Conservation (phyloP, 1,140 invertebrate genomes). For the Teleogryllus occipitalis region DNA sequence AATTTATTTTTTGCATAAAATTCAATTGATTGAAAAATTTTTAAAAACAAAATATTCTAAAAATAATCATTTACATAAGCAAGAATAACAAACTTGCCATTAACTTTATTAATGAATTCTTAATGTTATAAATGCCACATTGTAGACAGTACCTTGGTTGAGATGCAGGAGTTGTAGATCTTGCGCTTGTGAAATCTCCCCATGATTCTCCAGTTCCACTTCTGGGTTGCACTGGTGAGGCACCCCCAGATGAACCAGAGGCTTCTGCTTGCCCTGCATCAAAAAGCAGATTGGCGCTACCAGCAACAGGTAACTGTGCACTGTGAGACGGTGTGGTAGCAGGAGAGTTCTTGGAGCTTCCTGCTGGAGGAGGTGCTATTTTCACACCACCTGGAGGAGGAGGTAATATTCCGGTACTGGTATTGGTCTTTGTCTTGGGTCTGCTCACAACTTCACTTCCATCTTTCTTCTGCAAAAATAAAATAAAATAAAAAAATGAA, state of each 20-base stretch:
- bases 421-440: slow-evolving; percentile 47
- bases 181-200: slow-evolving; percentile 70
- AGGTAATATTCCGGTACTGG: slow-evolving; percentile 58
- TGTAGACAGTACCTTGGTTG: slow-evolving; percentile 9
- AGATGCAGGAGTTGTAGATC: slow-evolving; percentile 20
- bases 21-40: neutral
- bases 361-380: slow-evolving; percentile 51
- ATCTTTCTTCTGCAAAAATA: slow-evolving; percentile 68
- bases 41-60: neutral
- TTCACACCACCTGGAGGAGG: slow-evolving; percentile 73
- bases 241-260: slow-evolving; percentile 32
- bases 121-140: neutral
- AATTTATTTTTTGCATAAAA: neutral
- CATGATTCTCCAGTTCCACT: slow-evolving; percentile 39
- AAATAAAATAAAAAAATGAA: neutral
- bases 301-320: slow-evolving; percentile 17
- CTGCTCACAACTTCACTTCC: slow-evolving; percentile 58
- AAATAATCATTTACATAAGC: neutral
- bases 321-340: slow-evolving; percentile 50
- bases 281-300: slow-evolving; percentile 28
- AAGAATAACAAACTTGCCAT: too few relatives aligned
- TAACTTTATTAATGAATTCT: too few relatives aligned
- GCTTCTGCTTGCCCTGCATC: slow-evolving; percentile 32
- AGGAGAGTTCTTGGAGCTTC: slow-evolving; percentile 48
- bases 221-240: slow-evolving; percentile 16